Conservation (phyloP, 2,888 invertebrate genomes). For the Pilophorus perplexus region DNA sequence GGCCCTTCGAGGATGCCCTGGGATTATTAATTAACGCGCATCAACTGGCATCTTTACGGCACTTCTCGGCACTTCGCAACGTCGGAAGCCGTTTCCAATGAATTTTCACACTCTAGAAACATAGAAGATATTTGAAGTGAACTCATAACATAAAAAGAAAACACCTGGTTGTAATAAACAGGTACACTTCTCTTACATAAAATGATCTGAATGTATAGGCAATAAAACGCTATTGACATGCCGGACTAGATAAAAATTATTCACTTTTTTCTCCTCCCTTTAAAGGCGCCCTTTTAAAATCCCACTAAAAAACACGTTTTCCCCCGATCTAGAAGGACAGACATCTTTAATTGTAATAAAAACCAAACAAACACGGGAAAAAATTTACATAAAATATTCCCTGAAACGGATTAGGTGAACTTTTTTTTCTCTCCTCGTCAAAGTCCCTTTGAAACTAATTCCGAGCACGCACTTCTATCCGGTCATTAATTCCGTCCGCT, state of each 20-base stretch:
- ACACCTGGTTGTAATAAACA: too few species aligned
- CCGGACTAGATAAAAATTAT: too few species aligned
- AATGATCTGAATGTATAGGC: too few species aligned
- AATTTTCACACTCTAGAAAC: too few species aligned
- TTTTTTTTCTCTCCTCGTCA: background rate
- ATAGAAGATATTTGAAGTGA: too few species aligned
- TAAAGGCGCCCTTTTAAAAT: too few species aligned
- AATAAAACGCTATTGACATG: too few species aligned
- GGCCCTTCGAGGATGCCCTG: background rate
- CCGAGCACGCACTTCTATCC: conserved; percentile 29
- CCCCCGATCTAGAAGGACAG: background rate
- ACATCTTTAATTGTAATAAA: conserved; percentile 6
- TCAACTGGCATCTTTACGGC: conserved; percentile 5
- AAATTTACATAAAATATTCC: conserved; percentile 17
- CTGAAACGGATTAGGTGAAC: background rate
- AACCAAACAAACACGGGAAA: conserved; percentile 10
- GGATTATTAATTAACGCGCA: conserved; percentile 1
- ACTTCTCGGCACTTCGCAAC: too few species aligned
- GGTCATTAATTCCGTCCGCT: conserved; percentile 29
- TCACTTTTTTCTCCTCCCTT: too few species aligned
- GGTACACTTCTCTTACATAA: too few species aligned
- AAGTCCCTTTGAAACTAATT: conserved; percentile 11
- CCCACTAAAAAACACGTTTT: background rate
- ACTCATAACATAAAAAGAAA: too few species aligned
- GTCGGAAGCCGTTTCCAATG: too few species aligned